These are phyloP conservation scores for Neodiprion lecontei DNA, from an alignment of 1,140 invertebrate genomes.

Conservation along the genomic window DNA sequence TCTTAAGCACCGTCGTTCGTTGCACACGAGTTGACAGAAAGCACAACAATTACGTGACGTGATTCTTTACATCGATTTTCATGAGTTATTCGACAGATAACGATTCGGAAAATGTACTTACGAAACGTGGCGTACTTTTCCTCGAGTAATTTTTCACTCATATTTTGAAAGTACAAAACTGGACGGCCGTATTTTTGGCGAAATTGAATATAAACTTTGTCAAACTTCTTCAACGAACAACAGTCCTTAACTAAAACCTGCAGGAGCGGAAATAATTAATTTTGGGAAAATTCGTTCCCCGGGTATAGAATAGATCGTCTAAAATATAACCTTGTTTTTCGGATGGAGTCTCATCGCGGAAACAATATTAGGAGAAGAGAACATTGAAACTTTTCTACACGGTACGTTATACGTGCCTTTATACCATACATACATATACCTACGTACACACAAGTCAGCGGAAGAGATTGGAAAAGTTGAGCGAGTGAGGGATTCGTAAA, in stretches of 20 bases:
- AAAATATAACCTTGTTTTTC: slow-evolving; percentile 4
- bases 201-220: too few relatives aligned
- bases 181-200: too few relatives aligned
- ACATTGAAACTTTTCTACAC: background rate
- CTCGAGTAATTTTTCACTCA: too few relatives aligned
- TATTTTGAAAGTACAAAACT: too few relatives aligned
- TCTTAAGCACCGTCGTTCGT: background rate
- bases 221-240: too few relatives aligned
- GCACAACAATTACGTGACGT: background rate
- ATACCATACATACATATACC: background rate
- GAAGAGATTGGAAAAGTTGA: background rate
- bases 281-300: background rate
- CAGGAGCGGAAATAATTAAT: too few relatives aligned
- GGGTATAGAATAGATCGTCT: background rate
- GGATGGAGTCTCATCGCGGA: background rate
- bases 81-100: too few relatives aligned
- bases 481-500: background rate
- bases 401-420: background rate
- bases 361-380: slow-evolving; percentile 3
- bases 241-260: too few relatives aligned
- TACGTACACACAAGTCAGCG: too few relatives aligned
- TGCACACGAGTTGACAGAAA: background rate
- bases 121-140: too few relatives aligned
- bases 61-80: too few relatives aligned
- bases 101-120: too few relatives aligned